Evolutionary conservation across 2,888 invertebrate species (phyloP), one percentile per base, ranked within the genome.

Genomic region (Megastigmus dorsalis): DNA sequence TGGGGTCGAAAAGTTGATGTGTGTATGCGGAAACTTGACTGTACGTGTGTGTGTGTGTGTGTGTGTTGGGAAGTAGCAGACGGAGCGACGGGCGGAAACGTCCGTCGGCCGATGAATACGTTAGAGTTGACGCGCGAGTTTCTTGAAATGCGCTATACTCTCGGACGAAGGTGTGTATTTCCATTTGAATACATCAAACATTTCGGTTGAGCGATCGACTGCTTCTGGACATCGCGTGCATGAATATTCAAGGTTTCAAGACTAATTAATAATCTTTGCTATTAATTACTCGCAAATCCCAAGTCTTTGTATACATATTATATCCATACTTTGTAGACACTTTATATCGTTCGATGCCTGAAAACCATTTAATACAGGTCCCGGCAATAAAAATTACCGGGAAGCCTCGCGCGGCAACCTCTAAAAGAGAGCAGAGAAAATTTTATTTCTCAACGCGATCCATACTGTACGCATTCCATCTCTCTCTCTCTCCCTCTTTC

Each of bases 1-100:
- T 23, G 43, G 36, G 52, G 45, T 43, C 33, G 30, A 57, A 65
- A 57, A 65, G 59, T 66, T 52, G 38, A 73, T 54, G 62, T 6
- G 26, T 28, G 33, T 2, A 45, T 1, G 9, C 10, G 15, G 36
- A 28, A 15, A 36, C n/a, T n/a, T n/a, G n/a, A 1, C 26, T 10
- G 10, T 18, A 28, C 10, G 28, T 43, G 15, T 38, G 13, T 43
- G 4, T 41, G 9, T 20, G 15, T 55, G 20, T 20, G 18, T 20
- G 6, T 20, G n/a, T 7, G 7, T 5, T n/a, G 15, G 7, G n/a
- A 33, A 54, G 36, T 30, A 9, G n/a, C 15, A 30, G 52, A 52
- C 30, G 30, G n/a, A 15, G 2, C 13, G 48, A 48, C 36, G 9
- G 41, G 26, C 69, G 60, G 38, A 50, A 54, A 18, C 36, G 57